A percentile compares a stretch with the other conserved stretches of the same genome.
phyloP scores from a whole-genome alignment of 2,888 invertebrate genomes.

The Lissonota sp. region DNA sequence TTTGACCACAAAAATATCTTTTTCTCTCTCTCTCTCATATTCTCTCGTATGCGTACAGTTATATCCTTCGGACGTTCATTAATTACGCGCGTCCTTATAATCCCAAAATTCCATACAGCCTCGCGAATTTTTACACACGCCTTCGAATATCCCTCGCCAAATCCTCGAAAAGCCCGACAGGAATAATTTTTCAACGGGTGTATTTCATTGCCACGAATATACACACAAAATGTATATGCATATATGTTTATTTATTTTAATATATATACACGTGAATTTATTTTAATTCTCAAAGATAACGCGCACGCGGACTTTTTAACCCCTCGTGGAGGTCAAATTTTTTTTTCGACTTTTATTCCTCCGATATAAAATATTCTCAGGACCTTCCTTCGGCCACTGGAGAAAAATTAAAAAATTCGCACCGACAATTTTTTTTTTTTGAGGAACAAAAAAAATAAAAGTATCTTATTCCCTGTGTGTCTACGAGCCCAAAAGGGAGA shows the following conservation, averaged over 20 bases:
- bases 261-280: too few species aligned
- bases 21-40: constrained; percentile 20
- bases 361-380: too few species aligned
- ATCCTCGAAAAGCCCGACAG: constrained; percentile 26
- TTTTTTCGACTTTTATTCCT: too few species aligned
- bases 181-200: constrained; percentile 17
- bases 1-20: constrained; percentile 22
- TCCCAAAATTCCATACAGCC: constrained; percentile 37
- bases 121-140: constrained; percentile 24
- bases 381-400: too few species aligned
- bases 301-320: too few species aligned
- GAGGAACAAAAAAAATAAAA: not conserved
- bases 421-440: too few species aligned
- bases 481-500: not conserved
- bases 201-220: not conserved
- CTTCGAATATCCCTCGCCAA: constrained; percentile 7
- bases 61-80: constrained; percentile 56
- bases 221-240: not conserved
- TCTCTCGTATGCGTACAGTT: constrained; percentile 37
- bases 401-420: too few species aligned
- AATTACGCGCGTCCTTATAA: constrained; percentile 51
- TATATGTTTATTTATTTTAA: too few species aligned
- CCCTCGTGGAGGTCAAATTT: too few species aligned
- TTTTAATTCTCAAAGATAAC: too few species aligned
- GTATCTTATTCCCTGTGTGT: constrained; percentile 40